Base-by-base conservation (phyloP, 30 jellyfish, hydroid and myxozoan species). In the Aurelia sp. region DNA sequence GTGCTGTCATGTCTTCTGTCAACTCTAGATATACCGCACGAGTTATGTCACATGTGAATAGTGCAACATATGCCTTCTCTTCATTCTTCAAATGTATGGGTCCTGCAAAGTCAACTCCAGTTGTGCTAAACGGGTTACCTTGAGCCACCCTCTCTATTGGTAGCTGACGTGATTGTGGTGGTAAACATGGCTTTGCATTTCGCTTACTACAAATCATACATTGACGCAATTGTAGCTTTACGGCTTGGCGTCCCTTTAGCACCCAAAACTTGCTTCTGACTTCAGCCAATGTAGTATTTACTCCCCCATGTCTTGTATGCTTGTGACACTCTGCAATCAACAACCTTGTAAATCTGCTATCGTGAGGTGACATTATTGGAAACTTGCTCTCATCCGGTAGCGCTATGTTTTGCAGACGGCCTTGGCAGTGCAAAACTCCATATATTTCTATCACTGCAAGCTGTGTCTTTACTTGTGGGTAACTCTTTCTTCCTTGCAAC, bases 311-410 rank as follows among this genome's bases (percentile, higher is more conserved):
- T 18, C 64, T 17, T 16, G 73, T 44, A 2, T 84, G 88, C 79
- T 57, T 62, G 44, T 77, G 88, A 48, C 73, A 62, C 19, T 6
- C 71, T 30, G 78, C 52, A 58, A 77, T 62, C 79, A 77, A 62
- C 88, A 77, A 77, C 2, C 48, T 30, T 77, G 88, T 37, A 19
- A 48, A 57, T 48, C 61, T 31, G 51, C 86, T 74, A 57, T 48
- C 88, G 15, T 77, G 48, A 20, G 88, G 88, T 61, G 59, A 77
- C 35, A 77, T 57, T 60, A 77, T 62, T 57, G 88, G 88, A 62
- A 19, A 62, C 67, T 77, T 77, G 71, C 73, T 62, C 9, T 62
- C 83, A 13, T 20, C 48, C 4, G 65, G 71, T 48, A 77, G 83
- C 17, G 31, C 31, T 22, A 83, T 48, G 66, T 77, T 58, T n/a